Evolutionary conservation across 2,888 invertebrate species (phyloP), one percentile per base, ranked within the genome.

Genomic region (Heliconius charithonia): DNA sequence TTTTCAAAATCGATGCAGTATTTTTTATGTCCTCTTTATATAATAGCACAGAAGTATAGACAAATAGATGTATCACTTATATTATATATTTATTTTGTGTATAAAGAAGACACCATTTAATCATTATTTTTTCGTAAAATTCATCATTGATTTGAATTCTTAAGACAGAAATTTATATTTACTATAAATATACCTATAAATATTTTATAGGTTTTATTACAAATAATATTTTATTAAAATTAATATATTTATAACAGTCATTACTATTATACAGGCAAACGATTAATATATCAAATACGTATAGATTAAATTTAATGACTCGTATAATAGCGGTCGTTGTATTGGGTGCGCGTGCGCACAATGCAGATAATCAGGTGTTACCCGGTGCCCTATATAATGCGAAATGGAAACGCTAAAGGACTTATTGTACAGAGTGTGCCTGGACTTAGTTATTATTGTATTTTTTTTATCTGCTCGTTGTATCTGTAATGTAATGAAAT

Each of bases 361-460:
- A 81, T 83, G 86, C 88, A 86, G 92, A 92, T 92, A 90, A 92
- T 92, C 92, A 93, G 92, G 93, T 92, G 93, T 93, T 94, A 92
- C 94, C 92, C 86, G 84, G 89, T 93, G 91, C 92, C 93, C 94
- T 92, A 92, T 92, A 93, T 89, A 92, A 89, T 88, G 88, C 81
- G 89, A 87, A 89, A 91, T 89, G 87, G 89, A 90, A 91, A 90
- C 90, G 85, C 86, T 86, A 87, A 87, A 86, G 89, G 86, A 88
- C 87, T 79, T 81, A n/a, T 37, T 77, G 76, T 86, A 90, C 85
- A 87, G 88, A 85, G 10, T 85, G 89, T 66, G 85, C 80, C 67
- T 66, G 45, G 67, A 67, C 3, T 32, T 72, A 7, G 13, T 25
- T 70, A 12, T 19, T 29, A 62, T 32, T 59, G n/a, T 59, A n/a